phyloP scores from a whole-genome alignment of 2,888 invertebrate genomes.

The Rhopalosiphum nymphaeae region DNA sequence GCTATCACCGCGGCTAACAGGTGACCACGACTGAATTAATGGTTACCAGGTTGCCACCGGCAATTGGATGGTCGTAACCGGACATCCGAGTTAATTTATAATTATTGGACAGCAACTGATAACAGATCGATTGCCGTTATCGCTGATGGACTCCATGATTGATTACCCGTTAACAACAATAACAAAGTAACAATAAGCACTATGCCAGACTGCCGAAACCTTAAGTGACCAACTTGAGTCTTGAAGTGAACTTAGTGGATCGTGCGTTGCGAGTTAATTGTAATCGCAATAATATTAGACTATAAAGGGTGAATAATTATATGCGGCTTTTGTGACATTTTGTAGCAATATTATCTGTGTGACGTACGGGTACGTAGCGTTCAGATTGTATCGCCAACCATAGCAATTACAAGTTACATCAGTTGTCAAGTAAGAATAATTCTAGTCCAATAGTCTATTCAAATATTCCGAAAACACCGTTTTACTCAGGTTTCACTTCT shows the following conservation, averaged over 20 bases:
- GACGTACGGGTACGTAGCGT: not conserved
- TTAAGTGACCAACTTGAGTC: not conserved
- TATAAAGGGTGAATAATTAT: not conserved
- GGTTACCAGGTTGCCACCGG: slow-evolving; percentile 9
- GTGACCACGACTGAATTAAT: slow-evolving; percentile 31
- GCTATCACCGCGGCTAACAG: slow-evolving; percentile 45
- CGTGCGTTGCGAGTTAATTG: not conserved
- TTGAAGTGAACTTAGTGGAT: not conserved
- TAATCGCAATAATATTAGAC: not conserved
- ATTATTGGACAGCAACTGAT: not conserved
- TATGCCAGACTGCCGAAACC: not conserved
- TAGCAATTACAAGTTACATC: not conserved
- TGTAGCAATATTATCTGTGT: not conserved
- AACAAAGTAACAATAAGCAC: not conserved
- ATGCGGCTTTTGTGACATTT: not conserved
- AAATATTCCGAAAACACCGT: not conserved
- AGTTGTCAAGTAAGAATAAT: not conserved
- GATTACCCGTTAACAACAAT: slow-evolving; percentile 8
- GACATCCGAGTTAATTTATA: not conserved
- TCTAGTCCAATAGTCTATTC: not conserved
- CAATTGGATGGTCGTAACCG: not conserved
- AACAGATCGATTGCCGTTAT: not conserved
- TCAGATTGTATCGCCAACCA: not conserved
- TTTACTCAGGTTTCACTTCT: not conserved
- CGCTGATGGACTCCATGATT: not conserved